These are phyloP conservation scores for Scaeva pyrastri DNA, from an alignment of 2,888 invertebrate genomes.

Conservation along the genomic window DNA sequence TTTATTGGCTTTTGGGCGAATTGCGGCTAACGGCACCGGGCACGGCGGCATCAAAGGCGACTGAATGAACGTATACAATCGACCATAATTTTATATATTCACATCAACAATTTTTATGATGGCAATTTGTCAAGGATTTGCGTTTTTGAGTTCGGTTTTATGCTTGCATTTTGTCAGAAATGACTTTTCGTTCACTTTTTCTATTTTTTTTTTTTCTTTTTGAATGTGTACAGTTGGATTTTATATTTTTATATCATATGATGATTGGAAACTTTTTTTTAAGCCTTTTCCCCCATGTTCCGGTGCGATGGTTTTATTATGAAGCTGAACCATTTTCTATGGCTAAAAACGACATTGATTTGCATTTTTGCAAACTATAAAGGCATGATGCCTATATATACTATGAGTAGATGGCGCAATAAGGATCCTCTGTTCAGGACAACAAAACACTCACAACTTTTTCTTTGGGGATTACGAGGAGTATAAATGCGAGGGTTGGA, in stretches of 20 bases:
- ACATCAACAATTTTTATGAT: conserved; percentile 76
- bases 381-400: not conserved
- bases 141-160: conserved; percentile 50
- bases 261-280: conserved; percentile 8
- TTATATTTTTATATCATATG: not conserved
- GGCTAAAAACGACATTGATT: conserved; percentile 68
- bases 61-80: conserved; percentile 70
- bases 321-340: conserved; percentile 46
- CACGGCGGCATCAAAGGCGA: conserved; percentile 38
- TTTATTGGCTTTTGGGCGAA: conserved; percentile 77
- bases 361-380: conserved; percentile 58
- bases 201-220: not conserved
- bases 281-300: conserved; percentile 28
- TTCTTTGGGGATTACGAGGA: conserved; percentile 37
- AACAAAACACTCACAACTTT: conserved; percentile 40
- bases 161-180: conserved; percentile 70
- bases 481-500: conserved; percentile 11
- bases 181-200: conserved; percentile 19
- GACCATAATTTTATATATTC: conserved; percentile 72
- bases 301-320: conserved; percentile 13
- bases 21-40: conserved; percentile 40
- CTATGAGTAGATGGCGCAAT: not conserved
- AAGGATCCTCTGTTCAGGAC: conserved; percentile 22
- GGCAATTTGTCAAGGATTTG: conserved; percentile 77
- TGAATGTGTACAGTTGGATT: not conserved